These are phyloP conservation scores for Elaphurus davidianus DNA, from an alignment of 2,113 vertebrate species.

Conservation along the genomic window DNA sequence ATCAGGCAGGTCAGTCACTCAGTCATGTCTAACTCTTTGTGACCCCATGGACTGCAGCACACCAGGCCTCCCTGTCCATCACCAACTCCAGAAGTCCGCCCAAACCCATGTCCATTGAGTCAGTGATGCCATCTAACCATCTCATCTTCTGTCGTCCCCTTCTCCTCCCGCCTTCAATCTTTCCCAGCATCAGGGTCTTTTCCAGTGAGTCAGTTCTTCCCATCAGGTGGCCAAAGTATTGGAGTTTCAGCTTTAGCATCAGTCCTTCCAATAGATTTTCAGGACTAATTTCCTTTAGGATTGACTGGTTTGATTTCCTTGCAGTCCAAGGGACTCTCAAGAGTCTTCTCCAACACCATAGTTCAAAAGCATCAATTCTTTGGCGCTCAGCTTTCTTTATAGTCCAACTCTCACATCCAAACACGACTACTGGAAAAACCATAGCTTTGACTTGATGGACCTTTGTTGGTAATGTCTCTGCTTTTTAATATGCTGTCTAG, in stretches of 20 bases:
- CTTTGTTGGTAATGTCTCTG: not conserved
- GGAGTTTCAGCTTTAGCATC: not conserved
- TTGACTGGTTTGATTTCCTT: not conserved
- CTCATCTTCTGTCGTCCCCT: not conserved
- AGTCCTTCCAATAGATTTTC: not conserved
- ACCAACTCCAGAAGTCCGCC: not conserved
- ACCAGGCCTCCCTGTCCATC: not conserved
- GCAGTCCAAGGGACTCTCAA: not conserved
- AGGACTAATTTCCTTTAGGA: not conserved
- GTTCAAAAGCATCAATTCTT: not conserved
- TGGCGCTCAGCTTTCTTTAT: not conserved
- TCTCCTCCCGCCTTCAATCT: not conserved
- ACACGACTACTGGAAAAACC: not conserved
- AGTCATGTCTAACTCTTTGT: rapidly evolving
- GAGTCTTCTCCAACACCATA: not conserved
- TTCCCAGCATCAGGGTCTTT: not conserved
- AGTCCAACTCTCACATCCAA: not conserved
- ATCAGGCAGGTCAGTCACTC: not conserved
- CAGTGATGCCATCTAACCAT: not conserved
- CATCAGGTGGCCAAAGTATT: not conserved
- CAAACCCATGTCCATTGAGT: not conserved
- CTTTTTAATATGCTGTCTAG: not conserved
- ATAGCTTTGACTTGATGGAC: not conserved
- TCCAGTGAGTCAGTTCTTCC: rapidly evolving
- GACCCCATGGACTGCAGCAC: not conserved